Evolutionary conservation across 2,888 invertebrate genomes (phyloP).

Genomic region (Cantharis rustica): DNA sequence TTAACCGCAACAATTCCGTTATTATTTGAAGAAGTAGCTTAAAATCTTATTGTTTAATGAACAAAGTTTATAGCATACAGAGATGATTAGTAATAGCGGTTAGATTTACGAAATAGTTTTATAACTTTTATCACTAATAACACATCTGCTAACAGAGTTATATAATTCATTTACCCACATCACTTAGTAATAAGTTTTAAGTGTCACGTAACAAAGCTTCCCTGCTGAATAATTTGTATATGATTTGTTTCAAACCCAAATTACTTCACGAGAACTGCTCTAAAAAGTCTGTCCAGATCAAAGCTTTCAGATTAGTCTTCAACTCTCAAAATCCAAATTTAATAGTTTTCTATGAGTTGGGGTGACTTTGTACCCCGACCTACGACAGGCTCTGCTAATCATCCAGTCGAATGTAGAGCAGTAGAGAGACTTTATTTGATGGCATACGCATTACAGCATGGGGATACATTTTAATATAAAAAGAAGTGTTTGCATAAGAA

Average conservation of each 20-base stretch:
- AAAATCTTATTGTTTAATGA: neutral
- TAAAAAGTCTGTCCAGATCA: neutral
- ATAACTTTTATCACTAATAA: neutral
- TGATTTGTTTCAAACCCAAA: neutral
- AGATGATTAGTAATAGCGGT: neutral
- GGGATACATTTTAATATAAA: neutral
- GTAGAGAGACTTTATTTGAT: neutral
- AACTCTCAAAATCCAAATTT: neutral
- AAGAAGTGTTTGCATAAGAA: neutral
- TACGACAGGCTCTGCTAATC: neutral
- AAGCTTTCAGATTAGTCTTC: neutral
- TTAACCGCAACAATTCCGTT: neutral
- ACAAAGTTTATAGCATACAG: neutral
- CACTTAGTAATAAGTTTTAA: neutral
- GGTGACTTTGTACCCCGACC: too few species aligned
- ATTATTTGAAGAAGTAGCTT: neutral
- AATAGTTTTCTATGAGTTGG: neutral
- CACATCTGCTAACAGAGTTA: neutral
- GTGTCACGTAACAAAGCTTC: neutral
- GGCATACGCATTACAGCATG: too few species aligned
- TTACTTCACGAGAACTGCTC: neutral
- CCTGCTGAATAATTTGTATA: neutral
- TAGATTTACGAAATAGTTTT: neutral
- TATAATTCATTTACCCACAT: neutral
- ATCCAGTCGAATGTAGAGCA: too few species aligned